Conservation (phyloP, 2,888 invertebrate species). For the Leptopilina drosophilae region DNA sequence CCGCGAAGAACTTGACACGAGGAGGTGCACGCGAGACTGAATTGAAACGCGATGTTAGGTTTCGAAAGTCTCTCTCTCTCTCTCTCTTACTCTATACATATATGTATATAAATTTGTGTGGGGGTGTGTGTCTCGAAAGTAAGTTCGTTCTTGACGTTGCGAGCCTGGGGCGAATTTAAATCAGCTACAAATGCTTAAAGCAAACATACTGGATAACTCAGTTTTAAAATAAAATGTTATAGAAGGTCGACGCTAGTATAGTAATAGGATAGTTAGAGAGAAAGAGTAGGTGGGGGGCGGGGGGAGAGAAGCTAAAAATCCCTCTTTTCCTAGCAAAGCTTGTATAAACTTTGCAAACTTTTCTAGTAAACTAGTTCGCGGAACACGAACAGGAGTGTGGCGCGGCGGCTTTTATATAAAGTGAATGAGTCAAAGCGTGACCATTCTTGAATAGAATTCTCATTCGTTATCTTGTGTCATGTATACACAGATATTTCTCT, state of each 20-base stretch:
- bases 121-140: slow-evolving; percentile 53
- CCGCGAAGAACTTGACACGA: slow-evolving; percentile 34
- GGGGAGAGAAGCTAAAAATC: slow-evolving; percentile 31
- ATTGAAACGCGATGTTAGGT: slow-evolving; percentile 45
- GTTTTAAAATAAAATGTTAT: slow-evolving; percentile 65
- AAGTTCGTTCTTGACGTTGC: slow-evolving; percentile 63
- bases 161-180: slow-evolving; percentile 67
- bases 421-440: slow-evolving; percentile 62
- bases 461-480: not conserved
- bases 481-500: not conserved
- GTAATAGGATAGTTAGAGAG: slow-evolving; percentile 58
- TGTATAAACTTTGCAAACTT: slow-evolving; percentile 65
- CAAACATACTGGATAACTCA: slow-evolving; percentile 65
- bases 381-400: slow-evolving; percentile 64
- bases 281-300: slow-evolving; percentile 43
- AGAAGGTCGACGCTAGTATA: slow-evolving; percentile 51
- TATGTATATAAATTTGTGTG: no score
- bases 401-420: slow-evolving; percentile 32
- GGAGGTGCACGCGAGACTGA: slow-evolving; percentile 33
- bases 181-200: slow-evolving; percentile 68
- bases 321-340: slow-evolving; percentile 56
- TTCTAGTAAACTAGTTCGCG: slow-evolving; percentile 63
- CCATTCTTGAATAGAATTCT: slow-evolving; percentile 52
- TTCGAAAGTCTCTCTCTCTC: slow-evolving; percentile 53
- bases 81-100: no score